Percentiles rank a stretch among this genome's conserved stretches.
Evolutionary conservation across 2,888 invertebrate genomes (phyloP).

Genomic region (Stratiomys singularior): DNA sequence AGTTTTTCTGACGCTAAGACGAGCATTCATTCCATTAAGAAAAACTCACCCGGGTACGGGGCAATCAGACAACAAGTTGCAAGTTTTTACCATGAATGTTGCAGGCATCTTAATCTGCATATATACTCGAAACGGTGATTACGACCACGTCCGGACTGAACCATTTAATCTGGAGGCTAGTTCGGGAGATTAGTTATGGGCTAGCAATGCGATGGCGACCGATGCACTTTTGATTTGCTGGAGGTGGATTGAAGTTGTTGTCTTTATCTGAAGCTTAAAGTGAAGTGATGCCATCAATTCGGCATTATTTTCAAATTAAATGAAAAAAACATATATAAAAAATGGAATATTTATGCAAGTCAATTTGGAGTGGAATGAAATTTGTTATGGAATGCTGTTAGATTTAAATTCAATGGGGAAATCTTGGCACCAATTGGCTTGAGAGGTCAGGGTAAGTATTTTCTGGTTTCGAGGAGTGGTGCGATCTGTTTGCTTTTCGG

Average conservation of each 20-base stretch:
- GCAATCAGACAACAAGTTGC: neutral
- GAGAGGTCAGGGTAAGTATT: too few relatives aligned
- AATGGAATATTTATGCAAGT: neutral
- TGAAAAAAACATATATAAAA: neutral
- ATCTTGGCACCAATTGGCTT: too few relatives aligned
- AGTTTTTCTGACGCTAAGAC: constrained; percentile 29
- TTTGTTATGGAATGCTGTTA: neutral
- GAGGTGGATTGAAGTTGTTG: neutral
- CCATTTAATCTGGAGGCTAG: constrained; percentile 1
- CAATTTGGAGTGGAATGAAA: neutral
- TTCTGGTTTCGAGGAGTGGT: too few relatives aligned
- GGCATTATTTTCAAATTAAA: neutral
- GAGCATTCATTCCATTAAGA: constrained; percentile 16
- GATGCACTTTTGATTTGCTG: neutral
- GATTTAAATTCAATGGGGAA: too few relatives aligned
- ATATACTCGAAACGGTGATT: neutral
- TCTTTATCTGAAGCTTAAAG: neutral
- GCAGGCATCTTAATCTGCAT: constrained; percentile 1
- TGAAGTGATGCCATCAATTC: neutral
- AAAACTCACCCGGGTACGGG: neutral
- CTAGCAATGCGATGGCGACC: neutral
- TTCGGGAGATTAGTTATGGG: neutral
- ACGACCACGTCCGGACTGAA: neutral
- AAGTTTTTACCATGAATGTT: neutral
- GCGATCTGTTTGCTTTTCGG: too few relatives aligned